Evolutionary conservation across 2,113 vertebrate species (phyloP).

Genomic region (Passer montanus): DNA sequence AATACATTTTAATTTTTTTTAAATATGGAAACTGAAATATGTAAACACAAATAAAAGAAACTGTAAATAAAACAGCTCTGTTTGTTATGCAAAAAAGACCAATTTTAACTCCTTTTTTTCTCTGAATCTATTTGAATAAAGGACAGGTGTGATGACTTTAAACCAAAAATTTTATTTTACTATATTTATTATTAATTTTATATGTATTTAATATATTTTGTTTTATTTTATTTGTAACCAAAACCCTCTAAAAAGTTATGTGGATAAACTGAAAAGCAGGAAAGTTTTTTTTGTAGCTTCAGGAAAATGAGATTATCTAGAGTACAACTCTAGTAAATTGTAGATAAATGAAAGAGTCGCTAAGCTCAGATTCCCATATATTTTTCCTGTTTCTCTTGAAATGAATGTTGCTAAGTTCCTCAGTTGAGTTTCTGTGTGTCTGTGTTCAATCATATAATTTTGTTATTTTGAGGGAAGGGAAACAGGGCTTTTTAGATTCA

Average conservation of each 20-base stretch:
- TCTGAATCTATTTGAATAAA: neutral
- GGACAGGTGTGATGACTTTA: neutral
- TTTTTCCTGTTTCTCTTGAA: neutral
- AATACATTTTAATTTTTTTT: neutral
- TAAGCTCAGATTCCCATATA: neutral
- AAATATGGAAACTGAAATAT: neutral
- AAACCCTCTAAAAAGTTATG: neutral
- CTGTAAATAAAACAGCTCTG: neutral
- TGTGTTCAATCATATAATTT: neutral
- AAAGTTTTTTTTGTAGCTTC: neutral
- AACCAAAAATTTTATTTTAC: neutral
- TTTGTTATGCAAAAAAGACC: neutral
- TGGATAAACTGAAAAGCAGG: neutral
- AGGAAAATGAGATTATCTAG: neutral
- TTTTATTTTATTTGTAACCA: neutral
- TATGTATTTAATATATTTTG: too few species aligned
- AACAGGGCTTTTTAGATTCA: neutral
- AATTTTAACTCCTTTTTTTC: neutral
- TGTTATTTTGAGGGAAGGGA: neutral
- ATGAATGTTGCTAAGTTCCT: neutral
- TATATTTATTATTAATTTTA: too few species aligned
- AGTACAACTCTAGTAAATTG: neutral
- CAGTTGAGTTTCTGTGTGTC: neutral
- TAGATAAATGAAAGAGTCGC: neutral
- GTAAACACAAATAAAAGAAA: neutral